Evolutionary conservation across 2,888 invertebrate genomes (phyloP).

Genomic region (Agonopterix arenella): DNA sequence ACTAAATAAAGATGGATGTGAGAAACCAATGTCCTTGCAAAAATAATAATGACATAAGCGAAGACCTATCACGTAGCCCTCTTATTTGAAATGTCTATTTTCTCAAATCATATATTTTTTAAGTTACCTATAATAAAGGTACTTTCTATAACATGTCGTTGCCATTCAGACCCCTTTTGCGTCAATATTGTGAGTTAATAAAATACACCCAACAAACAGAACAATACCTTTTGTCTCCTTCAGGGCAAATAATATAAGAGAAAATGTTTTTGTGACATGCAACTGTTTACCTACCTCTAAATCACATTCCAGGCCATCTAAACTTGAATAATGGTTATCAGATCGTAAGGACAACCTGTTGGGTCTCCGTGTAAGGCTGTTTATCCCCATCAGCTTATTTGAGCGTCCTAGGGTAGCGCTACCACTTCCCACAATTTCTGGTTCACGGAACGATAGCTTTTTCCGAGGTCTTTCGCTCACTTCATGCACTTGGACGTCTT

Average conservation of each 20-base stretch:
- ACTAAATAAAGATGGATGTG: no score
- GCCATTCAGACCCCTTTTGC: conserved; percentile 5
- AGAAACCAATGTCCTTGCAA: no score
- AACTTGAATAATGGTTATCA: conserved; percentile 55
- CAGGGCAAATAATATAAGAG: no score
- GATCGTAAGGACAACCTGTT: conserved; percentile 46
- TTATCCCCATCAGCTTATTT: conserved; percentile 64
- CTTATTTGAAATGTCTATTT: no score
- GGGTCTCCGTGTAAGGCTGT: conserved; percentile 50
- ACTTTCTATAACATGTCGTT: no score
- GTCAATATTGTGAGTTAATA: neutral
- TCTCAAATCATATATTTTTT: no score
- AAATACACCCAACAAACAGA: no score
- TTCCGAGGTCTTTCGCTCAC: conserved; percentile 82
- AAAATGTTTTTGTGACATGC: neutral
- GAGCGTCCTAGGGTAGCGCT: conserved; percentile 54
- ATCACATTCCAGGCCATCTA: conserved; percentile 77
- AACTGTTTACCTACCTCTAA: conserved; percentile 69
- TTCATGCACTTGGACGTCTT: conserved; percentile 46
- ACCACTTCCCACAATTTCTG: conserved; percentile 79
- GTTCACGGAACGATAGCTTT: conserved; percentile 91
- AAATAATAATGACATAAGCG: no score
- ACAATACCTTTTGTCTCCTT: no score
- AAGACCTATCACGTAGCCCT: no score
- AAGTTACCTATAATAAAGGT: no score